phyloP scores from a whole-genome alignment of 1,140 invertebrate genomes.

The Hydropsyche tenuis region DNA sequence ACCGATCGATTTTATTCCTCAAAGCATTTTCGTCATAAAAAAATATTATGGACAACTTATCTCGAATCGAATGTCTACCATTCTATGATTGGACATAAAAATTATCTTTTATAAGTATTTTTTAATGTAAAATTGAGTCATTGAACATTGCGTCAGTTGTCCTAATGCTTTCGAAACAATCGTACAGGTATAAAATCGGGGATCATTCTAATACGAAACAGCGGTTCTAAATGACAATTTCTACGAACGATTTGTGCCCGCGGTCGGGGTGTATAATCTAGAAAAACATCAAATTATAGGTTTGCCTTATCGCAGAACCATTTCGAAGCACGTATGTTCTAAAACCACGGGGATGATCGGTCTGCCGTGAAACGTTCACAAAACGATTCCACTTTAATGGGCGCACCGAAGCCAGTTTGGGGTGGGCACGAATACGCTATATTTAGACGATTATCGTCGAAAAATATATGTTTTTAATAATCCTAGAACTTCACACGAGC shows the following conservation, averaged over 20 bases:
- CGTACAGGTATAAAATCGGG: slow-evolving; percentile 18
- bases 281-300: slow-evolving; percentile 29
- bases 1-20: neutral
- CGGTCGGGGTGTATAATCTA: slow-evolving; percentile 19
- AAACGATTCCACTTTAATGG: neutral
- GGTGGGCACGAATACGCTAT: no score
- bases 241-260: slow-evolving; percentile 4
- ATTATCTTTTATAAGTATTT: no score
- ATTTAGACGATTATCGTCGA: no score
- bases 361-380: neutral
- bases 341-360: neutral
- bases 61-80: no score
- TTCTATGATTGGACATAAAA: no score
- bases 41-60: no score
- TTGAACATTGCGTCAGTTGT: no score
- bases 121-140: no score
- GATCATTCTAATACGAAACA: neutral
- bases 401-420: no score
- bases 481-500: no score
- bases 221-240: slow-evolving; percentile 29
- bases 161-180: no score
- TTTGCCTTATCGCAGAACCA: neutral
- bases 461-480: no score
- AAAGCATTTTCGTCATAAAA: neutral
- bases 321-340: neutral